Evolutionary conservation across 1,140 invertebrate species (phyloP).

Genomic region (Megalopta genalis): DNA sequence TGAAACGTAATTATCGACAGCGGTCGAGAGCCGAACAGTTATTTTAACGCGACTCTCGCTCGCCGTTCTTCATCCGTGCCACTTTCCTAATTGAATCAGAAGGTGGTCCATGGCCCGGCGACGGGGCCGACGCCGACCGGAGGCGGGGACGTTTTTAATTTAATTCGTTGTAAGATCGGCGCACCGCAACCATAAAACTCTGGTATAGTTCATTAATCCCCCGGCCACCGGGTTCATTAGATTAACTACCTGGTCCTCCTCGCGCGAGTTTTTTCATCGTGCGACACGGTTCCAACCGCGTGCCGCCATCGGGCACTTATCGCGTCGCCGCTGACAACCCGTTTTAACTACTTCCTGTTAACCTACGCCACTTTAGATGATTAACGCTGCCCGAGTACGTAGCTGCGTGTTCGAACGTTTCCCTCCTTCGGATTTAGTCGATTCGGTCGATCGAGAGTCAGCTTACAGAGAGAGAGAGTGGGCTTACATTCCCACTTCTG

Average conservation of each 20-base stretch:
- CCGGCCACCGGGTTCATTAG: slow-evolving; percentile 35
- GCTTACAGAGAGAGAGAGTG: too few relatives aligned
- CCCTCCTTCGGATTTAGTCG: too few relatives aligned
- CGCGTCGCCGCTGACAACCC: neutral
- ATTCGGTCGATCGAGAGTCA: too few relatives aligned
- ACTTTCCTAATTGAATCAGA: slow-evolving; percentile 60
- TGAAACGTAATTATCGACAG: slow-evolving; percentile 62
- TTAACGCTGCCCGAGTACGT: neutral
- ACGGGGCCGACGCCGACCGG: neutral
- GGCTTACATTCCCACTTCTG: too few relatives aligned
- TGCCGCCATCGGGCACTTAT: neutral
- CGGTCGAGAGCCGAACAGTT: slow-evolving; percentile 44
- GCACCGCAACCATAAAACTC: slow-evolving; percentile 56
- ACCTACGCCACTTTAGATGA: neutral
- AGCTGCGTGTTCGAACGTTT: too few relatives aligned
- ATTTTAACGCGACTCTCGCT: slow-evolving; percentile 57
- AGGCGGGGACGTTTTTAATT: slow-evolving; percentile 58
- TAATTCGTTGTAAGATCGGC: slow-evolving; percentile 56
- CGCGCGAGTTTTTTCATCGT: neutral
- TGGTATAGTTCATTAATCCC: slow-evolving; percentile 53
- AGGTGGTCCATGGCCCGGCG: slow-evolving; percentile 41
- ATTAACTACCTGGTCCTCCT: slow-evolving; percentile 22
- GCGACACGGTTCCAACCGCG: neutral
- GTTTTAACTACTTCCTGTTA: neutral
- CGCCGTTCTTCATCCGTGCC: slow-evolving; percentile 54